Conservation (phyloP, 2,888 invertebrate species). For the Phyllotreta cruciferae region DNA sequence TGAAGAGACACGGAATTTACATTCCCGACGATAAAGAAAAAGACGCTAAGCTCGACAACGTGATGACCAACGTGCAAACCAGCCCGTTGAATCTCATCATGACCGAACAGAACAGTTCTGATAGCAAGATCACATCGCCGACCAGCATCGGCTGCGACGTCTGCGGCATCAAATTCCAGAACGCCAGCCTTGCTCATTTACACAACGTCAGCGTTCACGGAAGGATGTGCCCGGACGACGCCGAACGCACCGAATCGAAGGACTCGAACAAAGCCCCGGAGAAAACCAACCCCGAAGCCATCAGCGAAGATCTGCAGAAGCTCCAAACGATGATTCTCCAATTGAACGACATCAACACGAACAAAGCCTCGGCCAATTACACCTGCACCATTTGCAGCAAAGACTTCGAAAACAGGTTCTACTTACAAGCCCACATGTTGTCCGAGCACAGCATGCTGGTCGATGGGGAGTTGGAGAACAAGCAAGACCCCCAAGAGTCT, state of each 20-base stretch:
- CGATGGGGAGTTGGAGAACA: conserved; percentile 58
- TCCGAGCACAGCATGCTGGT: conserved; percentile 69
- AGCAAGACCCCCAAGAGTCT: conserved; percentile 50
- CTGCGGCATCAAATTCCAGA: conserved; percentile 64
- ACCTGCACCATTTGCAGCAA: conserved; percentile 77
- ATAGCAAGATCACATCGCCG: conserved; percentile 60
- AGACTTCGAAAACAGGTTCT: conserved; percentile 75
- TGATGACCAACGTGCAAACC: conserved; percentile 67
- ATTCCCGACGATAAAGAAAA: conserved; percentile 66
- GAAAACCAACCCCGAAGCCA: conserved; percentile 63
- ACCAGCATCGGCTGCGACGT: conserved; percentile 63
- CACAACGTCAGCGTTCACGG: conserved; percentile 59
- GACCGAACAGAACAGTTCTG: conserved; percentile 68
- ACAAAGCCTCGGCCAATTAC: conserved; percentile 64
- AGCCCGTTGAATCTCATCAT: conserved; percentile 82
- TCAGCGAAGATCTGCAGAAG: conserved; percentile 86
- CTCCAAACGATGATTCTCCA: conserved; percentile 90
- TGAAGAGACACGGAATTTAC: conserved; percentile 89
- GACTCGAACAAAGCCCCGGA: conserved; percentile 37
- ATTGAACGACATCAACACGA: conserved; percentile 79
- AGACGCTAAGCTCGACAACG: conserved; percentile 56
- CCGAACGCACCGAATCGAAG: conserved; percentile 43
- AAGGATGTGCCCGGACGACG: conserved; percentile 47
- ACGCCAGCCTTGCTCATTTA: conserved; percentile 58
- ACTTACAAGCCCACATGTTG: conserved; percentile 73